These are phyloP conservation scores for Cyanoderma ruficeps DNA, from an alignment of 2,113 vertebrate genomes.

Conservation along the genomic window DNA sequence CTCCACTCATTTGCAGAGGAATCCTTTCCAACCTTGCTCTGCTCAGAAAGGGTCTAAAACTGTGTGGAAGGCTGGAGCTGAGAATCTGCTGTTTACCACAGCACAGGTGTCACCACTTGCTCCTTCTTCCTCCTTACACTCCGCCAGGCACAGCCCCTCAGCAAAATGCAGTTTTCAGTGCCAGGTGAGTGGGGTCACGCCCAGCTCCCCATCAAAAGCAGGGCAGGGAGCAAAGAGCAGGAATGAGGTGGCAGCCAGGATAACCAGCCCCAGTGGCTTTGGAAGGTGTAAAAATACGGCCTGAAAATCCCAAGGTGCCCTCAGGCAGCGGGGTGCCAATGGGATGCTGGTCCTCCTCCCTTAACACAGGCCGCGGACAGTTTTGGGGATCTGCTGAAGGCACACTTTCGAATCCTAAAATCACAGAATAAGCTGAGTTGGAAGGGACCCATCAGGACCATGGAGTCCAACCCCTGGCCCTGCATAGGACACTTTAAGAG, in stretches of 20 bases:
- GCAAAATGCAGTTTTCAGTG: background rate
- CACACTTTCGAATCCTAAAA: background rate
- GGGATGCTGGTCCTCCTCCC: background rate
- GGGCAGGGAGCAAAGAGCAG: no score
- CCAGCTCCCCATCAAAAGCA: rapidly evolving
- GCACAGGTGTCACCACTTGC: no score
- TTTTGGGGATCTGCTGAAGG: background rate
- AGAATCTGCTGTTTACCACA: background rate
- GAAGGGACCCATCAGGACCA: background rate
- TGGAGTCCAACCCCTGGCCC: background rate
- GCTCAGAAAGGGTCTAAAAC: background rate
- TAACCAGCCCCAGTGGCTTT: rapidly evolving
- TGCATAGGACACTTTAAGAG: background rate
- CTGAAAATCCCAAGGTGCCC: background rate
- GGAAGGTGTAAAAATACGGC: background rate
- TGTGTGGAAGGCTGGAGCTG: rapidly evolving
- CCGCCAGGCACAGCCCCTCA: background rate
- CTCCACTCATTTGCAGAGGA: background rate
- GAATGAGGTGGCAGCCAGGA: rapidly evolving
- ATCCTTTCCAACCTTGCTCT: background rate
- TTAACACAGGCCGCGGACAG: rapidly evolving
- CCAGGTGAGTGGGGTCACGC: rapidly evolving
- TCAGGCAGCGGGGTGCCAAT: rapidly evolving
- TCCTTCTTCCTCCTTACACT: background rate
- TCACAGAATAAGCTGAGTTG: background rate